Base-by-base conservation (phyloP, 2,888 invertebrate genomes). In the Dryococelus australis region DNA sequence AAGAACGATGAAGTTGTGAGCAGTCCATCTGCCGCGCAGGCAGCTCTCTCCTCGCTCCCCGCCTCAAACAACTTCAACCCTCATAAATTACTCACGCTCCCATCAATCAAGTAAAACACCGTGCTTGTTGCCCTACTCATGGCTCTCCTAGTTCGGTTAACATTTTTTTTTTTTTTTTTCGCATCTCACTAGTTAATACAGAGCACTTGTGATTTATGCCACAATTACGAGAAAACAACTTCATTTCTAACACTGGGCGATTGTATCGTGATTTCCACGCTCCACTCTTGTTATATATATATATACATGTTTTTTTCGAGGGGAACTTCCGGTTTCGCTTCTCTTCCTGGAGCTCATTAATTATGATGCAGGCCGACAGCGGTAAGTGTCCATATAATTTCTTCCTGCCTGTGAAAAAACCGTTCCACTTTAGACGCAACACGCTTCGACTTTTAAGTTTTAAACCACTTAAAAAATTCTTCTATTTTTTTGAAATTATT, bases 21-120 rank as follows among this genome's bases (percentile, higher is more conserved):
- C 65, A 65, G 65, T 65, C 65, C 65, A 65, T 65, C 65, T 65
- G 65, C 65, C 65, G 65, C 65, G 65, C 65, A n/a, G 65, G 65
- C 10, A 65, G 13, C 24, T 65, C 65, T 65, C 16, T 16, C n/a
- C 65, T 16, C 65, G 65, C 65, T 8, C 65, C n/a, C 65, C 65
- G n/a, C 20, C 65, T 24, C 65, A 8, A 10, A n/a, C 65, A 20
- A n/a, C 65, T 65, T 51, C 24, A 65, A 24, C 65, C 65, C 65
- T 65, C 65, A 65, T 65, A 65, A 65, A 65, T 65, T n/a, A 65
- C 65, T 24, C 24, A 65, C 24, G 24, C 65, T 20, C 65, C 65
- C 65, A 65, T 65, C 65, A 65, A n/a, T 65, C 65, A 65, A 20
- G 65, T 24, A n/a, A n/a, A 65, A 65, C 65, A 65, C 65, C 65